Evolutionary conservation across 2,113 vertebrate species (phyloP).

Genomic region (Syngnathus typhle): DNA sequence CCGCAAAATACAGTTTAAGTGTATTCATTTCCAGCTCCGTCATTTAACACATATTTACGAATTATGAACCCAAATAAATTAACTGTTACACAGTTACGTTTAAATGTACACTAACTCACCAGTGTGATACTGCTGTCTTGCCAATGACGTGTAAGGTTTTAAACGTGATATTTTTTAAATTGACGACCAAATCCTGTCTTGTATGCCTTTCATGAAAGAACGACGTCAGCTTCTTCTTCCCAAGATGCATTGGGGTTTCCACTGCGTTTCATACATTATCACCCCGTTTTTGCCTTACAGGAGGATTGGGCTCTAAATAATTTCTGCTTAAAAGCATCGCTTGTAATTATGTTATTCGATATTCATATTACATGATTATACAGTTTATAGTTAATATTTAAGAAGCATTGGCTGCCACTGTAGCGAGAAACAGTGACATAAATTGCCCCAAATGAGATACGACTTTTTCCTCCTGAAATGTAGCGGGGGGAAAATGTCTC

Average conservation of each 20-base stretch:
- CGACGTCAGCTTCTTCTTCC: conserved; percentile 59
- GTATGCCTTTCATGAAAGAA: conserved; percentile 12
- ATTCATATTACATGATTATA: neutral
- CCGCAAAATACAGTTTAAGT: neutral
- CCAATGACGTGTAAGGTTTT: neutral
- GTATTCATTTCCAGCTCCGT: neutral
- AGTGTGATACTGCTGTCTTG: neutral
- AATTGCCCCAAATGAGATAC: too few relatives aligned
- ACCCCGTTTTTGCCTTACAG: conserved; percentile 12
- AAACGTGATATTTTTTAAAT: neutral
- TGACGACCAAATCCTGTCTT: conserved; percentile 22
- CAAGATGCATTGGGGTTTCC: conserved; percentile 49
- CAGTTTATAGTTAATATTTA: neutral
- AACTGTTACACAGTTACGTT: neutral
- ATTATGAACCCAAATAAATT: accelerated
- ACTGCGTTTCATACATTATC: neutral
- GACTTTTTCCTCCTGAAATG: too few relatives aligned
- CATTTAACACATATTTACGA: neutral
- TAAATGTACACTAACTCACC: conserved; percentile 33
- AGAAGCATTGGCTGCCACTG: too few relatives aligned
- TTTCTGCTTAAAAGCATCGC: neutral
- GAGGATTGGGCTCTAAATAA: neutral
- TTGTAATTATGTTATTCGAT: neutral
- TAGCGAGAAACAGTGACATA: too few relatives aligned
- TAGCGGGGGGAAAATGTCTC: too few relatives aligned